Evolutionary conservation across 2,113 vertebrate genomes (phyloP), one percentile per base, ranked within the genome.

Genomic region (Leptodactylus fuscus): DNA sequence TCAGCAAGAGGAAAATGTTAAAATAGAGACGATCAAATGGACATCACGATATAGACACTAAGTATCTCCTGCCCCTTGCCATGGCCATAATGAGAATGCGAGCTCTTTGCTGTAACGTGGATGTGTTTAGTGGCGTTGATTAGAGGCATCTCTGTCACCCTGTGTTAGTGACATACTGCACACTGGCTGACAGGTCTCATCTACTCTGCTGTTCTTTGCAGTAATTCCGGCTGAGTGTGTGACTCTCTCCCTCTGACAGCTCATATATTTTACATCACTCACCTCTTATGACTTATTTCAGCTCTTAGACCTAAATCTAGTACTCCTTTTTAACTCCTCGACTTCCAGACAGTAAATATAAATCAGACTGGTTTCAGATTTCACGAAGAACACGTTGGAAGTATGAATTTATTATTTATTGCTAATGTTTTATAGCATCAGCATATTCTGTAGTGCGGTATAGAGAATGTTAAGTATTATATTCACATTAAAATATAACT

Each of bases 261-360:
- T 85, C 83, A 85, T 85, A 85, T 80, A 85, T 85, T 85, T 85
- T 80, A 80, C 76, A 85, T 85, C 83, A 85, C 49, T 85, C 83
- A 58, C 49, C 83, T 85, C 65, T 80, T 49, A 70, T 69, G 46
- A 77, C 49, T 85, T 51, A 69, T 70, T 80, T 79, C 65, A 44
- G 65, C 46, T 71, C 81, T 48, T 24, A 41, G 38, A 58, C 29
- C 69, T 44, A 48, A 69, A 70, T 73, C n/a, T 55, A 20, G 46
- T 32, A 34, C 12, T 58, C 51, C 22, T 41, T 18, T 58, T 60
- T 79, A 79, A 79, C 76, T 41, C 51, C 15, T 41, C 18, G 20
- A 18, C 24, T 49, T 0, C 34, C 38, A 1, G 22, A 41, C 20
- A 24, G 6, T 20, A 76, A 76, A 49, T 1, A 34, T 29, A 75